Percentiles rank a stretch among this genome's conserved stretches.
These are phyloP conservation scores for Parauchenoglanis punctatus DNA, from an alignment of 2,797 vertebrate species.

Conservation along the genomic window DNA sequence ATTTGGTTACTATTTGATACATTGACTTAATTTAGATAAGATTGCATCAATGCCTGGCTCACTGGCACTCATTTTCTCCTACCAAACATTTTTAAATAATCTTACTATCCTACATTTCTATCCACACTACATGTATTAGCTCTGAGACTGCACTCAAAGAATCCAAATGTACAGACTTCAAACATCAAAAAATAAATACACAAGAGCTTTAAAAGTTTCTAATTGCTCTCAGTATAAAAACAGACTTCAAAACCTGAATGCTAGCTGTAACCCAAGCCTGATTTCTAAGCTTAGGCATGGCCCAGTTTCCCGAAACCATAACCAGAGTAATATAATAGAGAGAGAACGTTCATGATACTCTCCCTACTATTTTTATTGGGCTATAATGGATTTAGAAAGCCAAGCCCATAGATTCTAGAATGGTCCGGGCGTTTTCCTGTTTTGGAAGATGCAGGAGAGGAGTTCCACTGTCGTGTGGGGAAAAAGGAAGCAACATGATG, in stretches of 20 bases:
- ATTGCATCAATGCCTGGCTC: not conserved
- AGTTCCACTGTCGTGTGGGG: not conserved
- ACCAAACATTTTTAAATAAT: not conserved
- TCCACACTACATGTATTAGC: not conserved
- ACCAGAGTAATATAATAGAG: not conserved
- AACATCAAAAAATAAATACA: not conserved
- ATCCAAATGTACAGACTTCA: not conserved
- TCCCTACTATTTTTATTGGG: not conserved
- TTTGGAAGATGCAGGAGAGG: not conserved
- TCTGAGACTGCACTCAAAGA: not conserved
- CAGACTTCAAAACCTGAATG: conserved; percentile 13
- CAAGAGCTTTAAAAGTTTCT: not conserved
- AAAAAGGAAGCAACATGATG: conserved; percentile 16
- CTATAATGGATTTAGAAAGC: conserved; percentile 4
- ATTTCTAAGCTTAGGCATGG: not conserved
- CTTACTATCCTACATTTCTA: not conserved
- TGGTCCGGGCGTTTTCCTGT: not conserved
- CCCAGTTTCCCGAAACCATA: conserved; percentile 3
- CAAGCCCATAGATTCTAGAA: not conserved
- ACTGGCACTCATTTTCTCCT: not conserved
- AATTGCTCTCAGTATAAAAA: not conserved
- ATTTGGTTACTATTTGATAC: not conserved
- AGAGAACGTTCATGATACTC: not conserved
- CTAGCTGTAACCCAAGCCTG: conserved; percentile 2
- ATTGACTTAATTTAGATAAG: not conserved